phyloP scores from a whole-genome alignment of 2,888 invertebrate species.

The Himalopsyche kuldschensis region DNA sequence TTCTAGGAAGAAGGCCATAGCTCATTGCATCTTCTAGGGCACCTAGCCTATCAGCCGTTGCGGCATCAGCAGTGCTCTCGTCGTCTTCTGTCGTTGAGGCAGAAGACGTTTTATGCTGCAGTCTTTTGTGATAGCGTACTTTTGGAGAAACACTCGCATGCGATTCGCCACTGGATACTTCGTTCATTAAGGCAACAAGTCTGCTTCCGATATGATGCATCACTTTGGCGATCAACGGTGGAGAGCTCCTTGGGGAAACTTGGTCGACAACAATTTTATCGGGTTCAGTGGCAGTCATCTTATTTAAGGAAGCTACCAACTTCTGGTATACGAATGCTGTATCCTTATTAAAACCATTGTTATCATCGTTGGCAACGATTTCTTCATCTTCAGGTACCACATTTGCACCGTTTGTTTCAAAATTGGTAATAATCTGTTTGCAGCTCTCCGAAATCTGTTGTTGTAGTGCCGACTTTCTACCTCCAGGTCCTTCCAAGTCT shows the following conservation, averaged over 20 bases:
- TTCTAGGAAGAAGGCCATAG: slow-evolving; percentile 67
- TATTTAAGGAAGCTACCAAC: slow-evolving; percentile 80
- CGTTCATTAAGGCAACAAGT: slow-evolving; percentile 87
- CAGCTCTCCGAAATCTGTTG: slow-evolving; percentile 88
- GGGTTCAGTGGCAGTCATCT: slow-evolving; percentile 63
- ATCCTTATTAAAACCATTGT: slow-evolving; percentile 65
- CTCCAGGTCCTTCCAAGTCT: slow-evolving; percentile 72
- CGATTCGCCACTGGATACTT: slow-evolving; percentile 78
- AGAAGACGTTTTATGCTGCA: slow-evolving; percentile 62
- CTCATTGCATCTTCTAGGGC: slow-evolving; percentile 54
- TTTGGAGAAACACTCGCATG: slow-evolving; percentile 65
- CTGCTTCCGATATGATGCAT: slow-evolving; percentile 90
- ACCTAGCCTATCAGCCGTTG: slow-evolving; percentile 47
- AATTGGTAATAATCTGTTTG: slow-evolving; percentile 84
- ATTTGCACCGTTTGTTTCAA: slow-evolving; percentile 70
- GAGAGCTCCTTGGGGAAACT: slow-evolving; percentile 67
- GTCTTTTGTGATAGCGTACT: slow-evolving; percentile 61
- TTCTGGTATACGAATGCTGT: slow-evolving; percentile 87
- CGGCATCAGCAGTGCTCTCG: slow-evolving; percentile 69
- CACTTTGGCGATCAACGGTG: slow-evolving; percentile 85
- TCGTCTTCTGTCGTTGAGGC: slow-evolving; percentile 70
- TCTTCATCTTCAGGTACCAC: slow-evolving; percentile 63
- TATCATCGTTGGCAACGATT: slow-evolving; percentile 54
- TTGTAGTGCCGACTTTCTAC: slow-evolving; percentile 70
- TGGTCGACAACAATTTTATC: slow-evolving; percentile 51